Percentiles rank a stretch among this genome's conserved stretches.
Evolutionary conservation across 2,113 vertebrate genomes (phyloP).

Genomic region (Etheostoma cragini): DNA sequence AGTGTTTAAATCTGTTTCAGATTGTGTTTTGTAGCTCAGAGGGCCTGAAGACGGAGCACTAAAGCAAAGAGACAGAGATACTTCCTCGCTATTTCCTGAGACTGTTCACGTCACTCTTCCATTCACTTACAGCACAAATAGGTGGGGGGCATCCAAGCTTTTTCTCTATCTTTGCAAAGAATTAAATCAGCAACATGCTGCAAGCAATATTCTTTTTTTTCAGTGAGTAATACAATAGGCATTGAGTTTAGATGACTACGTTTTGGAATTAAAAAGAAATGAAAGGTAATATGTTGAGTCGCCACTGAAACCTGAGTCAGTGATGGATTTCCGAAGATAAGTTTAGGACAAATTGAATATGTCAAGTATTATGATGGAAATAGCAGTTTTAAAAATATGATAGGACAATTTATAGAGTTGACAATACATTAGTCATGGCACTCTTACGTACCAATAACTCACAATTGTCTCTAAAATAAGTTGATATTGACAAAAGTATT

Average conservation of each 20-base stretch:
- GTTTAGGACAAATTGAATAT: background rate
- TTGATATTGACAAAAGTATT: background rate
- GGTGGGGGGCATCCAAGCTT: background rate
- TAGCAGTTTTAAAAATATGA: background rate
- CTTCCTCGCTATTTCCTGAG: conserved; percentile 13
- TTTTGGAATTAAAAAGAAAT: background rate
- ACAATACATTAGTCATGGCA: background rate
- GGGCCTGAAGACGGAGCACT: conserved; percentile 16
- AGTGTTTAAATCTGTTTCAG: conserved; percentile 12
- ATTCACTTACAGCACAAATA: background rate
- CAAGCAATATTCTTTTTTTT: background rate
- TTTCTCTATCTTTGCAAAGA: background rate
- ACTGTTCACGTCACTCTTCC: conserved; percentile 7
- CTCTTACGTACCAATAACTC: background rate
- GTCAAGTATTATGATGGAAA: no score
- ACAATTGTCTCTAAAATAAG: background rate
- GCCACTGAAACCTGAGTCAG: background rate
- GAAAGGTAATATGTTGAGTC: background rate
- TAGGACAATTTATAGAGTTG: background rate
- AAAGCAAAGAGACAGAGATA: conserved; percentile 7
- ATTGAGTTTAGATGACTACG: background rate
- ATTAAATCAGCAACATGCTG: background rate
- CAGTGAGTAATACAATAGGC: background rate
- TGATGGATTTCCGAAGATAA: background rate
- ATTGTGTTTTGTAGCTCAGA: conserved; percentile 4